Base-by-base conservation (phyloP, 2,888 invertebrate species). In the Lepidonotus clava region DNA sequence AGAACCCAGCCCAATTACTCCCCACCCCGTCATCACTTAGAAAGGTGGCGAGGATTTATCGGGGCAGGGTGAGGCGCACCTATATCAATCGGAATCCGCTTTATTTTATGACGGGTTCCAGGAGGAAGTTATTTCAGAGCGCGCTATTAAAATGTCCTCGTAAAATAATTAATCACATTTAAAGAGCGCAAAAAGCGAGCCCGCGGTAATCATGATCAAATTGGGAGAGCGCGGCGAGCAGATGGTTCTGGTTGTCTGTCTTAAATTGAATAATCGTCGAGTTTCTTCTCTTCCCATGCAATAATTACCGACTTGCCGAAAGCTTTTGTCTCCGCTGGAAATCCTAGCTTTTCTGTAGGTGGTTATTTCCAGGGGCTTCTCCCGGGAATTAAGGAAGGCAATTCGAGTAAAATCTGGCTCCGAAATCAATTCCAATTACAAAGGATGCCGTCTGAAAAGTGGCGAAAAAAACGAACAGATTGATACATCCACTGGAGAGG, bases 261-360 rank as follows among this genome's bases (percentile, higher is more conserved):
- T 61, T 61, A 61, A 61, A 61, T 61, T 61, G 61, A 61, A 61
- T 61, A 61, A 61, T 61, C 61, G 61, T 61, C 28, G 61, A 32
- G 61, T 61, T 61, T 61, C 61, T 61, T 61, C 61, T 5, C 24
- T 11, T 28, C 28, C 21, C 28, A 24, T 28, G 61, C 24, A 61
- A 61, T 61, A 61, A 61, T 61, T n/a, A 61, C 61, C 24, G 11
- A 11, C 21, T 32, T 28, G 61, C 24, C 61, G 28, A 24, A 24
- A 24, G 24, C 0, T 24, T 61, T 61, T n/a, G 61, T 61, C n/a
- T 24, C 28, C 24, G 28, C 11, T 61, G 1, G 28, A 61, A 61
- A 61, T 61, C 24, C 2, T 24, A n/a, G 28, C 61, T 28, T 61
- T n/a, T 32, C 61, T n/a, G 28, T 11, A 61, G 11, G 61, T 61